Conservation (phyloP, 2,888 invertebrate species). For the Branchipolynoe longqiensis region DNA sequence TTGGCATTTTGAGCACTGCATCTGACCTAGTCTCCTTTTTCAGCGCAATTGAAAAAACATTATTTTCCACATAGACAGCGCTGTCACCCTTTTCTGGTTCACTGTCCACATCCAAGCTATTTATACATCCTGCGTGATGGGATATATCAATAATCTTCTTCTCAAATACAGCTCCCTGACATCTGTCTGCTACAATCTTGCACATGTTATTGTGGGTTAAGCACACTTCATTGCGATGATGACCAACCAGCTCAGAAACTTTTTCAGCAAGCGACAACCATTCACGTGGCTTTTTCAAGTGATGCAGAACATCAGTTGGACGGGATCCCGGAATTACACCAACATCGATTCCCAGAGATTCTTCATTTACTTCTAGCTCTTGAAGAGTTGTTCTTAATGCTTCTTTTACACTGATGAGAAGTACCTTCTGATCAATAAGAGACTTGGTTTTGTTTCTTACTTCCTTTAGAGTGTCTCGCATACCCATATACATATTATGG, state of each 20-base stretch:
- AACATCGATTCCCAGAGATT: conserved; percentile 64
- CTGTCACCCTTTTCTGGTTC: conserved; percentile 28
- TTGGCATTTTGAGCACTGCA: background rate
- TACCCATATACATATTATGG: conserved; percentile 73
- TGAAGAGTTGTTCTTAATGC: conserved; percentile 68
- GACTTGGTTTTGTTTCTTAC: conserved; percentile 67
- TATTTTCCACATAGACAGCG: conserved; percentile 19
- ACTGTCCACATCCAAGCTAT: background rate
- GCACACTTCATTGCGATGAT: conserved; percentile 41
- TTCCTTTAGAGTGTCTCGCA: conserved; percentile 67
- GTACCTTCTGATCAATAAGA: conserved; percentile 72
- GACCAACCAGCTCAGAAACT: conserved; percentile 67
- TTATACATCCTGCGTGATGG: conserved; percentile 5
- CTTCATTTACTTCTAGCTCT: conserved; percentile 63
- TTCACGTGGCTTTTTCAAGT: conserved; percentile 69
- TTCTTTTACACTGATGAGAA: conserved; percentile 75
- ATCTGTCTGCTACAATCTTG: conserved; percentile 63
- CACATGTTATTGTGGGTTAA: conserved; percentile 64
- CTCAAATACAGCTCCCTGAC: conserved; percentile 61
- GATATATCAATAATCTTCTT: conserved; percentile 53
- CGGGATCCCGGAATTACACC: conserved; percentile 62
- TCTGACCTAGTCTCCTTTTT: too few species aligned
- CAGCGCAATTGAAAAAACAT: background rate
- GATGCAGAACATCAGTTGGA: conserved; percentile 68
- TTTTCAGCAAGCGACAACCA: conserved; percentile 75